These are phyloP conservation scores for Limnothrissa miodon DNA, from an alignment of 2,113 vertebrate species.

Conservation along the genomic window DNA sequence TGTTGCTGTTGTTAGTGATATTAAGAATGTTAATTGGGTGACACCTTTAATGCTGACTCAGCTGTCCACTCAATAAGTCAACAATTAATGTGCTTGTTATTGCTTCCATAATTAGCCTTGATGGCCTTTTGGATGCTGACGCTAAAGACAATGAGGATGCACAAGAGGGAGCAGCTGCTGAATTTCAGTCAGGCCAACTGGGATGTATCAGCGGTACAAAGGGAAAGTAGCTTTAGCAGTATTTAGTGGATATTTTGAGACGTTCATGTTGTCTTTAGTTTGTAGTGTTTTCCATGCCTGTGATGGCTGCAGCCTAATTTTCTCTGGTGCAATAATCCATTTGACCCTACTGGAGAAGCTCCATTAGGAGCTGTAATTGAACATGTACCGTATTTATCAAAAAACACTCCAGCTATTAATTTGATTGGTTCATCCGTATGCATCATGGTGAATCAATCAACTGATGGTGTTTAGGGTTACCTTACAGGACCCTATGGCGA, in stretches of 20 bases:
- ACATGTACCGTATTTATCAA: not conserved
- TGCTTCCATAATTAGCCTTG: not conserved
- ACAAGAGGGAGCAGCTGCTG: not conserved
- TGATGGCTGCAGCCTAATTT: no score
- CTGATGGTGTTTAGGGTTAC: not conserved
- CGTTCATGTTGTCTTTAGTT: no score
- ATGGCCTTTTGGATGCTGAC: not conserved
- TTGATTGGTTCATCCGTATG: not conserved
- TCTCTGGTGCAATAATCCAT: no score
- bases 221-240: not conserved
- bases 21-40: not conserved
- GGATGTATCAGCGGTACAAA: not conserved
- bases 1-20: no score
- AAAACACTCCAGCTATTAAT: not conserved
- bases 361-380: not conserved
- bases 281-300: no score
- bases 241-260: no score
- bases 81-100: not conserved
- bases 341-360: not conserved
- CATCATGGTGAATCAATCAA: not conserved
- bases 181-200: not conserved
- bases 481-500: not conserved
- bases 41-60: not conserved
- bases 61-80: not conserved
- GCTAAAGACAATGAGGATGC: not conserved